Conservation (phyloP, 2,797 vertebrate species). For the Paramormyrops hopkinsi region DNA sequence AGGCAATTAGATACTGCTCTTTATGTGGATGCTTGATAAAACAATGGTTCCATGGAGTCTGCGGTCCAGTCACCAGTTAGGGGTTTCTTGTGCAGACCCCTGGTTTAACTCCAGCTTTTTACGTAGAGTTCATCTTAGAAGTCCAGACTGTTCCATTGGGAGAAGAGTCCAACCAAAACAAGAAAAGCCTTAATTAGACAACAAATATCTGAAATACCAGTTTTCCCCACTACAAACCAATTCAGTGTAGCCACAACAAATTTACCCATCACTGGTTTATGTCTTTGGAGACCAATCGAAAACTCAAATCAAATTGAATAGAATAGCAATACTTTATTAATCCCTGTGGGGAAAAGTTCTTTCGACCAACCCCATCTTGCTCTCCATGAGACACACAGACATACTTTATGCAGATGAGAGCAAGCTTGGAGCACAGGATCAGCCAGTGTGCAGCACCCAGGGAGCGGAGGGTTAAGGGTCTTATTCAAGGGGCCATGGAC, state of each 20-base stretch:
- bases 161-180: background rate
- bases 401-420: background rate
- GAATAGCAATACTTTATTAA: background rate
- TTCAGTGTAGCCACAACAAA: background rate
- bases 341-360: background rate
- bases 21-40: background rate
- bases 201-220: background rate
- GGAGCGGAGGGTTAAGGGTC: background rate
- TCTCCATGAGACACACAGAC: background rate
- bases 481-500: background rate
- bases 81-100: background rate
- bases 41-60: background rate
- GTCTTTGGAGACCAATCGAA: background rate
- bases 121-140: background rate
- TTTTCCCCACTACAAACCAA: background rate
- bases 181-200: background rate
- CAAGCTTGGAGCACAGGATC: background rate
- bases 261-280: background rate
- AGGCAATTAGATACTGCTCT: background rate
- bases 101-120: background rate
- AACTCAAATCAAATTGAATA: background rate
- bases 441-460: background rate
- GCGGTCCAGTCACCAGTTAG: background rate
- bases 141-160: background rate
- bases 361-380: background rate